Evolutionary conservation across 2,797 vertebrate species (phyloP).

Genomic region (Hippocampus kuda): DNA sequence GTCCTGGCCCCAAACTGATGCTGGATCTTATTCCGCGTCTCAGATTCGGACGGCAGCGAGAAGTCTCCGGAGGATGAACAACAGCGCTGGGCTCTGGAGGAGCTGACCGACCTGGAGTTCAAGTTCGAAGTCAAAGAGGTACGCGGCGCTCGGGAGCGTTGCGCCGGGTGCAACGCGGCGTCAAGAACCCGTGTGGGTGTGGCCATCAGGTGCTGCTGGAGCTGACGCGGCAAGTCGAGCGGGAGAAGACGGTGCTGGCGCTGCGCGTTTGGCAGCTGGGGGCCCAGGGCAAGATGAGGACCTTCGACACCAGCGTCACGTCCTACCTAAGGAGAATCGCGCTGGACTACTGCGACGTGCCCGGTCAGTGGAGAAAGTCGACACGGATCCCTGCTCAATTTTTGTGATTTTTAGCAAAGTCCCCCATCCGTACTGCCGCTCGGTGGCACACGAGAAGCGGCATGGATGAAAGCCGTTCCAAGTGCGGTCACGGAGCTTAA

Average conservation of each 20-base stretch:
- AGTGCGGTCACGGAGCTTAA: too few relatives aligned
- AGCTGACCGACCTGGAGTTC: slow-evolving; percentile 77
- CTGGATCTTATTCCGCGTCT: background rate
- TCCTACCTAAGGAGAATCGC: slow-evolving; percentile 79
- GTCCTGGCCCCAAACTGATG: background rate
- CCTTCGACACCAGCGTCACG: slow-evolving; percentile 71
- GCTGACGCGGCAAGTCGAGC: slow-evolving; percentile 73
- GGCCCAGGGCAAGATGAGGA: slow-evolving; percentile 75
- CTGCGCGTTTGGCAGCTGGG: slow-evolving; percentile 80
- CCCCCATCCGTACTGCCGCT: too few relatives aligned
- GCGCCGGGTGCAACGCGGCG: background rate
- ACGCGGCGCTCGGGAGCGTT: background rate
- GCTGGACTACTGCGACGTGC: slow-evolving; percentile 77
- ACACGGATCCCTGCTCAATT: too few relatives aligned
- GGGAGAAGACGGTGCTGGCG: slow-evolving; percentile 74
- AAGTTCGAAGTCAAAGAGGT: slow-evolving; percentile 90
- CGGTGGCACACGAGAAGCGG: too few relatives aligned
- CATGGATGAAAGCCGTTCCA: too few relatives aligned
- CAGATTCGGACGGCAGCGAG: slow-evolving; percentile 83
- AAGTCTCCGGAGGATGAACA: slow-evolving; percentile 53
- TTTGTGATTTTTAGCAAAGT: too few relatives aligned
- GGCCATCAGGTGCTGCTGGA: slow-evolving; percentile 78
- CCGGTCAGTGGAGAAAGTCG: slow-evolving; percentile 48
- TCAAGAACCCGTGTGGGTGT: background rate
- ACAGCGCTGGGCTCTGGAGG: slow-evolving; percentile 57